A percentile compares a stretch with the other conserved stretches of the same genome.
Evolutionary conservation across 1,140 invertebrate species (phyloP).

Genomic region (Euschistus heros): DNA sequence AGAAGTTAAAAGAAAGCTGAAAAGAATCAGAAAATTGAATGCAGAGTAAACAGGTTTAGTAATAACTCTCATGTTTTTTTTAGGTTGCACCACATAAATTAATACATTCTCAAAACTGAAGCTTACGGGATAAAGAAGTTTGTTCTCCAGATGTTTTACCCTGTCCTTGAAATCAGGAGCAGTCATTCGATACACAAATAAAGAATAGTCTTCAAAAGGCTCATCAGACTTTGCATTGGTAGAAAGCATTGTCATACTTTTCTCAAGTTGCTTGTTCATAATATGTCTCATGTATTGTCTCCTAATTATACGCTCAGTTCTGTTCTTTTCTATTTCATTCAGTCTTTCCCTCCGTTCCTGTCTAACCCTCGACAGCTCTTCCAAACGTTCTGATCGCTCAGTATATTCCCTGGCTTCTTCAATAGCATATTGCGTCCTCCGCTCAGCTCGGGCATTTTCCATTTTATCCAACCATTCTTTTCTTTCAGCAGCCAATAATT

Average conservation of each 20-base stretch:
- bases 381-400: background rate
- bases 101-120: too few relatives aligned
- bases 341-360: conserved; percentile 42
- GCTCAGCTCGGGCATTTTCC: background rate
- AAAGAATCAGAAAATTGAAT: too few relatives aligned
- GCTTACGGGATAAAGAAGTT: conserved; percentile 64
- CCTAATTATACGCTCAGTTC: conserved; percentile 49
- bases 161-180: conserved; percentile 63
- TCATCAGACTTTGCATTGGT: conserved; percentile 45
- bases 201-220: conserved; percentile 61
- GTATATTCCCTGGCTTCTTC: background rate
- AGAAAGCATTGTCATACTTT: conserved; percentile 66
- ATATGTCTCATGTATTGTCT: conserved; percentile 53
- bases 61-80: too few relatives aligned
- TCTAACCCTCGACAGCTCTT: background rate
- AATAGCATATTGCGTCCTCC: background rate
- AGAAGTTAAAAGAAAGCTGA: too few relatives aligned
- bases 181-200: conserved; percentile 61
- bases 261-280: conserved; percentile 60
- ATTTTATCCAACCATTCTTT: conserved; percentile 5
- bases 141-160: conserved; percentile 64
- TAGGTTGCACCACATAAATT: too few relatives aligned
- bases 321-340: conserved; percentile 56
- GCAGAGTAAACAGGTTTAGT: too few relatives aligned
- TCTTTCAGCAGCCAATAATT: conserved; percentile 6